Base-by-base conservation (phyloP, 2,113 vertebrate species). In the Salvelinus fontinalis region DNA sequence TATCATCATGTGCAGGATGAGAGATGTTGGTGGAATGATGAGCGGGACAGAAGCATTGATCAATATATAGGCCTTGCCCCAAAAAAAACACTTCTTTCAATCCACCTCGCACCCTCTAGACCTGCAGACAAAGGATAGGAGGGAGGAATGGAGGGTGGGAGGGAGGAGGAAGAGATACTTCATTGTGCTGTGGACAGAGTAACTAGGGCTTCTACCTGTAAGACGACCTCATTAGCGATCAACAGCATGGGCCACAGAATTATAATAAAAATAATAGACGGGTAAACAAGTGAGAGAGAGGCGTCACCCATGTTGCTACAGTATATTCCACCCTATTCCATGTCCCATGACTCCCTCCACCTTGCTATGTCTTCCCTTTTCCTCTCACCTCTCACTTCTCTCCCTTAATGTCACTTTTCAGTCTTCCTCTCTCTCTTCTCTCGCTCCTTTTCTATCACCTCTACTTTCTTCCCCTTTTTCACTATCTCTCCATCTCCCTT, bases 61-160 rank as follows among this genome's bases (percentile, higher is more conserved):
- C 75, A 78, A 83, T 91, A 92, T 93, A 93, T 92, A 92, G 73
- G 77, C 86, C 81, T 90, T 59, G 44, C 60, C 73, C 75, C 24
- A 24, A 59, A 77, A 84, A 86, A 81, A 80, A 85, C 77, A 67
- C 73, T 2, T 20, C 75, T 79, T 75, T 82, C 73, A 78, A 74
- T 44, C 22, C 74, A 20, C 1, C 64, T 75, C 79, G 85, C 79
- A 82, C 75, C 84, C 75, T 73, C 31, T 14, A n/a, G 72, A 48
- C 27, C 67, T 1, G 3, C 48, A 79, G 71, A 91, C 90, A 90
- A 93, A 88, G 49, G 18, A 12, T 69, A 64, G 18, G 2, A 12
- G 1, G 57, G 16, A 54, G 51, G 13, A 54, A 54, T 54, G 59
- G 9, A 34, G 68, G 29, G 22, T 64, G 29, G 29, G 26, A 26